phyloP scores from a whole-genome alignment of 1,140 invertebrate species.

The Drosophila carrolli region DNA sequence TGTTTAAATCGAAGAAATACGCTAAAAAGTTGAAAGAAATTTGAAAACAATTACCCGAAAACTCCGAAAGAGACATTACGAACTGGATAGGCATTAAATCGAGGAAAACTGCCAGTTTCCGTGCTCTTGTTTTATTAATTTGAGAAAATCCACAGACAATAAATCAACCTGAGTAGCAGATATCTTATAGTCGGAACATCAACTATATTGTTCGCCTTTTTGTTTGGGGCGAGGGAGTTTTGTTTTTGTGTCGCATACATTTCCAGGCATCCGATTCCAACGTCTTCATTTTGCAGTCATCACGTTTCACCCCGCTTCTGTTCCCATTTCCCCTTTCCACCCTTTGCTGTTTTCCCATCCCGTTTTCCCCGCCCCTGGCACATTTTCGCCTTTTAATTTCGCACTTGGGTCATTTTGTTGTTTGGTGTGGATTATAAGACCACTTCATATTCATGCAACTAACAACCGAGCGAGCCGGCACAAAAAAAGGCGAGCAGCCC shows the following conservation, averaged over 20 bases:
- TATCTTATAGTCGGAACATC: conserved; percentile 33
- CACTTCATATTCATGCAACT: conserved; percentile 83
- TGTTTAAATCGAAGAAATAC: too few species aligned
- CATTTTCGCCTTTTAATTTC: conserved; percentile 82
- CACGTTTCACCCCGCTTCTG: conserved; percentile 42
- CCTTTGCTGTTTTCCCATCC: background rate
- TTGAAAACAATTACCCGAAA: background rate
- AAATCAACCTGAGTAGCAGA: conserved; percentile 41
- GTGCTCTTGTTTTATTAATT: conserved; percentile 29
- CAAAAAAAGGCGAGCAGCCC: conserved; percentile 18
- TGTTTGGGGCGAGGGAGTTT: background rate
- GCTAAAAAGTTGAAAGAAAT: background rate
- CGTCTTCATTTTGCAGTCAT: conserved; percentile 64
- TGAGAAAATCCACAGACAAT: conserved; percentile 15
- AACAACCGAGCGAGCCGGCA: conserved; percentile 60
- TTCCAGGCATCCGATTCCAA: conserved; percentile 17
- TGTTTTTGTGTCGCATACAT: conserved; percentile 24
- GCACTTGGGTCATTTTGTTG: conserved; percentile 82
- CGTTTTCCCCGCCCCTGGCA: conserved; percentile 39
- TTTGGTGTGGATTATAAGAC: conserved; percentile 83
- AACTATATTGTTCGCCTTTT: conserved; percentile 22
- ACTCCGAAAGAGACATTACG: background rate
- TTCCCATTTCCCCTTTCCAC: background rate
- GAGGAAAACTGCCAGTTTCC: conserved; percentile 7
- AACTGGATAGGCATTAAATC: conserved; percentile 10